phyloP scores from a whole-genome alignment of 2,797 vertebrate genomes.

The Poeciliopsis infans region DNA sequence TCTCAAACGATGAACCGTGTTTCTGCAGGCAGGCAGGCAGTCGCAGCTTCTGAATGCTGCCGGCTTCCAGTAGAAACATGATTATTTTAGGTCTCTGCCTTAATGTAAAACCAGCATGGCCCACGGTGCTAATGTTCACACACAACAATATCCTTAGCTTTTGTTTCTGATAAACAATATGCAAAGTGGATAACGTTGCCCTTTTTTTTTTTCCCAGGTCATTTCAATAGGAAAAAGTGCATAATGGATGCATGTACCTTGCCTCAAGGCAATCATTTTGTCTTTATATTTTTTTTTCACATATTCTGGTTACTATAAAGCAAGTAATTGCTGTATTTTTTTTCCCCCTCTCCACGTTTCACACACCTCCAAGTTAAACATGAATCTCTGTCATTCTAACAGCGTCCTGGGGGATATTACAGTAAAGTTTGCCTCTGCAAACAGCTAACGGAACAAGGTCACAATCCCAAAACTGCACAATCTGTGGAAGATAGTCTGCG shows the following conservation, averaged over 20 bases:
- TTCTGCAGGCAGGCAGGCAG: not conserved
- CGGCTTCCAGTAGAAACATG: conserved; percentile 15
- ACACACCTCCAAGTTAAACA: conserved; percentile 12
- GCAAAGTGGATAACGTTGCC: conserved; percentile 15
- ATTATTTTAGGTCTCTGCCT: conserved; percentile 1
- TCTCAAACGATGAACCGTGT: not conserved
- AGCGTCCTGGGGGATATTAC: conserved; percentile 11
- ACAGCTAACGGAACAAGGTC: not conserved
- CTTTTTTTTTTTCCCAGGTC: conserved; percentile 17
- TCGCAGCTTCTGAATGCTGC: not conserved
- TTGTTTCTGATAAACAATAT: conserved; percentile 38
- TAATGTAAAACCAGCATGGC: not conserved
- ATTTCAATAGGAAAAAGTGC: conserved; percentile 9
- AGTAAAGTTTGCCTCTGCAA: conserved; percentile 1
- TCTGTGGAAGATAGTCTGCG: conserved; percentile 10
- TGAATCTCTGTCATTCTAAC: conserved; percentile 29
- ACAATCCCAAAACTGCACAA: conserved; percentile 17
- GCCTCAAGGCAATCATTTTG: conserved; percentile 28
- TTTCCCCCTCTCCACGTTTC: not conserved
- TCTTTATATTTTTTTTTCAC: conserved; percentile 11
- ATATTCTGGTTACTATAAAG: conserved; percentile 16
- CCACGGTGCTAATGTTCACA: conserved; percentile 16
- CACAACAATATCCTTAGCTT: conserved; percentile 34
- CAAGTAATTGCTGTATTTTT: conserved; percentile 4
- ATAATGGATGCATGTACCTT: conserved; percentile 23